Base-by-base conservation (phyloP, 2,113 vertebrate genomes). In the Pelecanoides urinatrix region DNA sequence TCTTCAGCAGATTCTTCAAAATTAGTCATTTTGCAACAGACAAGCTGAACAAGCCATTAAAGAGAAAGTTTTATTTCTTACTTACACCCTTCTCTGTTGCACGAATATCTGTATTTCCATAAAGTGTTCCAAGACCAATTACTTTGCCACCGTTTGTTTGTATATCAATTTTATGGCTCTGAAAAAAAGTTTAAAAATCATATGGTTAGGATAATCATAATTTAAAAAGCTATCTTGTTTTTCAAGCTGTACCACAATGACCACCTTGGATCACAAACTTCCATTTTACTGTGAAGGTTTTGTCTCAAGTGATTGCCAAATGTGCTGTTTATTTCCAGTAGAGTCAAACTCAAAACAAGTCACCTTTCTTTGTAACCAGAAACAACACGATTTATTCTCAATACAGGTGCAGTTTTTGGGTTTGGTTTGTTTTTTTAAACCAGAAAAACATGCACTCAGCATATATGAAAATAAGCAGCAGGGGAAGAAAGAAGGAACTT, bases 21-120 rank as follows among this genome's bases (percentile, higher is more conserved):
- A 65, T 56, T 32, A 83, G 20, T 49, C 29, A 58, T 52, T 53
- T 55, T 85, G 30, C 47, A 66, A 75, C 1, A 88, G 29, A 32
- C 26, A 81, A 92, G 26, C 13, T 55, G 44, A 96, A 92, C 7
- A 56, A 94, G 61, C 5, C 26, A 74, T 2, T 50, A 50, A 53
- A 82, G 18, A 75, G 3, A 58, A 92, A 77, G n/a, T 65, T 92
- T 95, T 50, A 81, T 11, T 86, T 71, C 74, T 97, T 87, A 92
- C 96, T 97, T 98, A 99, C 99, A 97, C 99, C 98, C 75, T 99
- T 97, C 96, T 98, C 97, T 76, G 97, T 97, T 66, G 98, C 98
- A 88, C 76, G 95, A 97, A 99, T 99, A 97, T 99, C 97, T 96
- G 98, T 97, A 58, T 99, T 98, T 73, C 99, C 99, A 94, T 98